phyloP scores from a whole-genome alignment of 35 echinoderm and acorn worm species.

The Ophiothrix spiculata region DNA sequence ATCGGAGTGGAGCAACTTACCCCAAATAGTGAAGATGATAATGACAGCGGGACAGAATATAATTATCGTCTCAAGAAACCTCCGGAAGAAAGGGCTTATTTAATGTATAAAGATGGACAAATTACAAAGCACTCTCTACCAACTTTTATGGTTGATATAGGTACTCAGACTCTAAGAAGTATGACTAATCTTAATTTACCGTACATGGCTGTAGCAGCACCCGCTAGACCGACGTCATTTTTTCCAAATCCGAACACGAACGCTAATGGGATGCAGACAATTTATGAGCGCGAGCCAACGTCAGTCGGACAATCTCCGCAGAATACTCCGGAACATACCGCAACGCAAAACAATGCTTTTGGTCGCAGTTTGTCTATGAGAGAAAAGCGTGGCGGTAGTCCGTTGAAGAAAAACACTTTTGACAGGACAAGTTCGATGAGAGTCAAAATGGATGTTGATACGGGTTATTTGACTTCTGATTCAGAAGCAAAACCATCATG shows the following conservation, averaged over 20 bases:
- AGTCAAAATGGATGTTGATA: constrained; percentile 38
- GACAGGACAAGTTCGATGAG: constrained; percentile 89
- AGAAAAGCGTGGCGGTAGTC: constrained; percentile 42
- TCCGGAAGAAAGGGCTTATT: constrained; percentile 47
- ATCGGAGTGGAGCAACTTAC: constrained; percentile 64
- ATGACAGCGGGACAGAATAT: constrained; percentile 33
- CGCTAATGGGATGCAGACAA: constrained; percentile 10
- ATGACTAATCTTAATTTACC: constrained; percentile 7
- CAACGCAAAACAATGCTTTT: constrained; percentile 1
- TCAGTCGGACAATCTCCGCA: background rate
- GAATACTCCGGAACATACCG: background rate
- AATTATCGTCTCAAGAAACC: constrained; percentile 29
- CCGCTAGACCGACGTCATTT: constrained; percentile 69
- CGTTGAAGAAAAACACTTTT: constrained; percentile 55
- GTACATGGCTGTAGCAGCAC: too few relatives aligned
- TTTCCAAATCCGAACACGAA: background rate
- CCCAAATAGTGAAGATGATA: constrained; percentile 43
- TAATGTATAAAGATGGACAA: constrained; percentile 85
- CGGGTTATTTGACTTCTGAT: constrained; percentile 84
- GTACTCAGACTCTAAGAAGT: constrained; percentile 14
- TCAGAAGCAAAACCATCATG: constrained; percentile 90
- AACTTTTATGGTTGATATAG: constrained; percentile 22
- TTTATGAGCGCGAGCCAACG: constrained; percentile 19
- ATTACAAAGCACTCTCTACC: constrained; percentile 79
- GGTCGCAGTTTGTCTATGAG: constrained; percentile 83